Base-by-base conservation (phyloP, 1,140 invertebrate genomes). In the Gonioctena quinquepunctata region DNA sequence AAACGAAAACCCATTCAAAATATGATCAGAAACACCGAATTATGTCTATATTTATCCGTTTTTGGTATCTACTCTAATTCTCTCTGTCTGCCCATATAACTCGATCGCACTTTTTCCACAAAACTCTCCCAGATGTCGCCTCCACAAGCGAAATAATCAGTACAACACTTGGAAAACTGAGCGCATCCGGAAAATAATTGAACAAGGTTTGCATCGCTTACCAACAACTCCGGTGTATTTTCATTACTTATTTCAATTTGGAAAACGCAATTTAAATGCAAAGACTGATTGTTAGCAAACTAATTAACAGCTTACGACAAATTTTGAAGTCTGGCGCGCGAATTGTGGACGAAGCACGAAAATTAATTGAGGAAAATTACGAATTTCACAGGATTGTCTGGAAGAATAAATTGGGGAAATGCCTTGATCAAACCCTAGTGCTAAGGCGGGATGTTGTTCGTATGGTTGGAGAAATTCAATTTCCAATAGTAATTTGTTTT, bases 251-350 rank as follows among this genome's bases (percentile, higher is more conserved):
- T 62, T 75, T 75, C 70, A 72, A 75, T 72, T 67, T 65, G 22
- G n/a, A 33, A 72, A 75, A 75, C 67, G 62, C 71, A 72, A 75
- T 75, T 75, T 75, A 75, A 73, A 75, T 75, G 73, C 73, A 70
- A 75, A 64, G 60, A 75, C 67, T 67, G 42, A 72, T 67, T 75
- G 73, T 72, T 70, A 68, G 60, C 65, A 67, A 69, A 75, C 63
- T 72, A 75, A 75, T 75, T 72, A 75, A 67, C 73, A 72, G 70
- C 61, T 60, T 68, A 56, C 23, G 21, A 68, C 28, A 11, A 62
- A 28, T 25, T 48, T 70, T 50, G 61, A 56, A 18, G 13, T 16
- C 48, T 23, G 3, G 62, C 18, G 22, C 18, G 21, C 26, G 48
- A 25, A 52, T 56, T 57, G 52, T 56, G 21, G 62, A 64, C 18